These are phyloP conservation scores for Astur gentilis DNA, from an alignment of 2,113 vertebrate species.

Conservation along the genomic window DNA sequence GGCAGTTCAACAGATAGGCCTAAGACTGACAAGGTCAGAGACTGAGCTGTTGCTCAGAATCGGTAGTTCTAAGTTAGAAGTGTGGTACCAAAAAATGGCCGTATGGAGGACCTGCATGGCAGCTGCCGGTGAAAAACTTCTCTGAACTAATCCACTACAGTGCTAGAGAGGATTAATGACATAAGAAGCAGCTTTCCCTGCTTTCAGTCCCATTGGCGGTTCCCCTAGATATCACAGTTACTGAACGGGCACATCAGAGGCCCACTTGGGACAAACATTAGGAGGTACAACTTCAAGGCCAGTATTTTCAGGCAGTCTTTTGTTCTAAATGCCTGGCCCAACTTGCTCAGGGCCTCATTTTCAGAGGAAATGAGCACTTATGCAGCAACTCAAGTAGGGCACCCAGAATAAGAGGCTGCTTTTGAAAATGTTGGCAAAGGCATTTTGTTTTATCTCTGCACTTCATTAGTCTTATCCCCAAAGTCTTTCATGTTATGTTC, in stretches of 20 bases:
- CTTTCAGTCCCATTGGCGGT: neutral
- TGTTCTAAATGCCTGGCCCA: neutral
- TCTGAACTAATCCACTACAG: neutral
- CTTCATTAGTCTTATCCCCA: constrained; percentile 4
- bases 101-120: neutral
- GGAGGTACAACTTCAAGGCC: neutral
- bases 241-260: neutral
- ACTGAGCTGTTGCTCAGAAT: neutral
- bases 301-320: neutral
- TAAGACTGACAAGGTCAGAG: neutral
- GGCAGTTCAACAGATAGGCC: neutral
- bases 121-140: neutral
- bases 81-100: neutral
- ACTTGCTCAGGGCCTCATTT: neutral
- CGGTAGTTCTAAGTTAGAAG: neutral
- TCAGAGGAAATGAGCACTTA: neutral
- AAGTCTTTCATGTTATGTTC: constrained; percentile 16
- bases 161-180: neutral
- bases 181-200: neutral
- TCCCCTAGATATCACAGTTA: neutral
- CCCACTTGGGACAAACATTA: neutral
- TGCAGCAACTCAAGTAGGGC: neutral
- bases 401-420: neutral
- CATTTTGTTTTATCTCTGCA: constrained; percentile 21
- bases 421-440: neutral